Base-by-base conservation (phyloP, 2,888 invertebrate genomes). In the Cylindroiulus punctatus region DNA sequence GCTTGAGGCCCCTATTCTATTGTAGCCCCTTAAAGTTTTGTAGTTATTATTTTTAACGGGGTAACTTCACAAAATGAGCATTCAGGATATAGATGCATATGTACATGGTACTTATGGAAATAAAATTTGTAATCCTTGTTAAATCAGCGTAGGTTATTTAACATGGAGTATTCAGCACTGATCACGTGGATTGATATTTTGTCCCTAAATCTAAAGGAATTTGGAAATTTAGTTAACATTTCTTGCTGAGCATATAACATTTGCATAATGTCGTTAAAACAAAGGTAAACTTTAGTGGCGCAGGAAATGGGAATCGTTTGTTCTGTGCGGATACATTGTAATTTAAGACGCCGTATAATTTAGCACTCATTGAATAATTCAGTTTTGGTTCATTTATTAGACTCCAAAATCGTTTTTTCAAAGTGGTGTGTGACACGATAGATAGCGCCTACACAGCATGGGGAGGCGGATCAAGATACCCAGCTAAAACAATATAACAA, bases 291-390 rank as follows among this genome's bases (percentile, higher is more conserved):
- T n/a, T 57, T 14, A 57, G n/a, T 3, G 8, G 57, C n/a, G 57
- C 57, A 19, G n/a, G 4, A 57, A 57, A 57, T 5, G n/a, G 4
- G 57, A 8, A 57, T 57, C 57, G 57, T 57, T 57, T 57, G 19
- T 57, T 57, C n/a, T 57, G 57, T 57, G 57, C 57, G 57, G n/a
- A 57, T 57, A n/a, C 14, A 57, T 57, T 57, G 57, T 57, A 57
- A 57, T 57, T 57, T 57, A 57, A 57, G 57, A 57, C n/a, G 57
- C 57, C 57, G 57, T 57, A 57, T 57, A 57, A 57, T 57, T 57
- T 57, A 57, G 57, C 57, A 57, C 57, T 57, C 57, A 57, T 57
- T 57, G 57, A 57, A 57, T 57, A 57, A 57, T 57, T 57, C 57
- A 57, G 57, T 57, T 57, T 57, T 57, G 57, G 57, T 57, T 57